A percentile compares a stretch with the other conserved stretches of the same genome.
phyloP scores from a whole-genome alignment of 2,797 vertebrate species.

The Tinamus major region DNA sequence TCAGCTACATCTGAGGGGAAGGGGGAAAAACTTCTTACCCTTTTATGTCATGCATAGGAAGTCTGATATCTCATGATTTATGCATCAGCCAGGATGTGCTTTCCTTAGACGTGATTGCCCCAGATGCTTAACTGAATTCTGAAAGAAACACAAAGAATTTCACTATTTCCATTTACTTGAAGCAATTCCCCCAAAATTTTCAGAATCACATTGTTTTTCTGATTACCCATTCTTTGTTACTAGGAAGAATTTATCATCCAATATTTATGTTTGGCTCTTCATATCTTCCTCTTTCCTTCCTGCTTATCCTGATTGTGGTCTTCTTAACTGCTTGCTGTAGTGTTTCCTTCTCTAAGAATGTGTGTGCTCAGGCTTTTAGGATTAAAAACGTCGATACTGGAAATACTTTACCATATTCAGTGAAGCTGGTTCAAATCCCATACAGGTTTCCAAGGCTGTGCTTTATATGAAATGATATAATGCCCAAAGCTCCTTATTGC shows the following conservation, averaged over 20 bases:
- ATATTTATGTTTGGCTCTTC: background rate
- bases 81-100: background rate
- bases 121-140: background rate
- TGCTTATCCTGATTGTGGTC: background rate
- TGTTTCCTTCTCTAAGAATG: background rate
- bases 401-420: background rate
- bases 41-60: background rate
- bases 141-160: background rate
- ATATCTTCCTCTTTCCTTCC: background rate
- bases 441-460: background rate
- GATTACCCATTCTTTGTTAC: background rate
- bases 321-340: background rate
- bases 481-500: background rate
- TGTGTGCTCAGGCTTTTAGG: background rate
- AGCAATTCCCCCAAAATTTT: background rate
- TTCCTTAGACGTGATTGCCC: background rate
- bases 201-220: background rate
- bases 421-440: background rate
- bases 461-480: background rate
- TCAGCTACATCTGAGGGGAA: background rate
- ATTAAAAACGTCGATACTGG: background rate
- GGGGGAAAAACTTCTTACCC: fast-evolving
- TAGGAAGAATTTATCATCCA: background rate
- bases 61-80: background rate
- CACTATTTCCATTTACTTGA: background rate